Evolutionary conservation across 1,140 invertebrate genomes (phyloP), one percentile per base, ranked within the genome.

Genomic region (Harlomillsia oculata): DNA sequence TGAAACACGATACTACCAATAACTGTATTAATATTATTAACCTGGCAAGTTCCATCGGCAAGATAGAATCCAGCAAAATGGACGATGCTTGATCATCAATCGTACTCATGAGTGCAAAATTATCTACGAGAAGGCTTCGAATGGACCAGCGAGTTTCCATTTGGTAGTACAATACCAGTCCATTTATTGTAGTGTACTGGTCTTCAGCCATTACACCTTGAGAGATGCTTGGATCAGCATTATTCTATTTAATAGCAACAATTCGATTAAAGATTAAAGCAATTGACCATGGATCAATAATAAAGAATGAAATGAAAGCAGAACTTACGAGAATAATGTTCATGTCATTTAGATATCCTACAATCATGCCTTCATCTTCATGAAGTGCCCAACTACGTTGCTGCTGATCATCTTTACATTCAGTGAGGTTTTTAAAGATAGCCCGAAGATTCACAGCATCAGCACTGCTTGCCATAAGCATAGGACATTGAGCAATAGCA

Each of bases 321-420:
- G 5, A 52, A 68, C 75, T 74, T 74, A 91, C 88, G 75, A 94
- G 74, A 69, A 95, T 88, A 48, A 84, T 87, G 8, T 86, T 82
- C 14, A 94, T 74, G 69, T 93, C 87, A 45, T 83, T 78, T 8
- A 94, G 77, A 67, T 89, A 84, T 59, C 85, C 82, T 36, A 82
- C 79, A 68, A 95, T 94, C 53, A 84, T 82, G 49, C 78, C 77
- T 66, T 93, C 88, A 72, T 96, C 90, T 72, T 94, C 89, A 72
- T 94, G 85, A 4, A 95, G 73, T 67, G 89, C 87, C 90, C 90
- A 95, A 62, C 85, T 89, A 63, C 91, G 76, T 66, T 96, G 90
- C 68, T 96, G 89, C 0, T 89, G 87, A 68, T 95, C 90, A 70
- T 93, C 88, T 63, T 91, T 91, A 62, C 87, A 89, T 41, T 82